Evolutionary conservation across 2,888 invertebrate genomes (phyloP), one percentile per base, ranked within the genome.

Genomic region (Xanthia icteritia): DNA sequence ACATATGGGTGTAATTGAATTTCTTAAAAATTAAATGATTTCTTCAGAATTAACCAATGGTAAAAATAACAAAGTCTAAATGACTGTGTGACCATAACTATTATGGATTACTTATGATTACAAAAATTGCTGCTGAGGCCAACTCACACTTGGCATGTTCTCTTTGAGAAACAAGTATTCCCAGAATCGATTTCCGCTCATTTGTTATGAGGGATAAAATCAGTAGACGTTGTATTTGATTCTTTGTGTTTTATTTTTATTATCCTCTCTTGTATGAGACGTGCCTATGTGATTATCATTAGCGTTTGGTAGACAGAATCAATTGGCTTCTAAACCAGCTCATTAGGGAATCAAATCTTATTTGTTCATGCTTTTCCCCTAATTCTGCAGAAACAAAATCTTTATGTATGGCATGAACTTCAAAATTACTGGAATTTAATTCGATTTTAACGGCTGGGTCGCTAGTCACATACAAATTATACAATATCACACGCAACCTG

Each of bases 161-260:
- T 73, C 67, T 86, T 78, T 75, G 60, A 65, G 69, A 77, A 72
- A 80, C 76, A 81, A 72, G 85, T 85, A 85, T 70, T 63, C 51
- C 13, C 36, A 61, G 39, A 77, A 36, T 79, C 79, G 77, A 82
- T 88, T 86, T 79, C 70, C 51, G 56, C 68, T 82, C 78, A 81
- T 86, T 80, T 81, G 67, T 84, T 81, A 75, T 76, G 68, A 78
- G 27, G 78, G 73, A 77, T 79, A 78, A 77, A 86, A 75, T 85
- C 73, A 77, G 76, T 75, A 77, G 67, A 68, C 45, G 54, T 20
- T 64, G 51, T 31, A 31, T 71, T 76, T 70, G 48, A 82, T 83
- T 82, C 31, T 74, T 76, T 69, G 54, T 84, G 13, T 73, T 79
- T 80, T 73, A 64, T 77, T 71, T 66, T 76, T 77, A 68, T 86